Evolutionary conservation across 1,140 invertebrate genomes (phyloP).

Genomic region (Conopomorpha cramerella): DNA sequence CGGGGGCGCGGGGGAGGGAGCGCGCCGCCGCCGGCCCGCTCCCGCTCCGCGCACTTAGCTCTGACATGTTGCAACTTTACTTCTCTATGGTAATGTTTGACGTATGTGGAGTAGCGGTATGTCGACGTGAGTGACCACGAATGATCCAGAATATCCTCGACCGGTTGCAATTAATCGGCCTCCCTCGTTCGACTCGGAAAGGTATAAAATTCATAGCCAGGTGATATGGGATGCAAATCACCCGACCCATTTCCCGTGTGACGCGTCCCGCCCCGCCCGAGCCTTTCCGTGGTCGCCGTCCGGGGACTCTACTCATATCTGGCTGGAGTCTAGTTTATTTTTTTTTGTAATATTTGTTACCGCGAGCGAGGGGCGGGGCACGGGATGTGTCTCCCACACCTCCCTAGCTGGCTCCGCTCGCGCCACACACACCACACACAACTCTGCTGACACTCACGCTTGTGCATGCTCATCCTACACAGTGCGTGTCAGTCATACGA

Average conservation of each 20-base stretch:
- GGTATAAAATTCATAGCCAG: slow-evolving; percentile 57
- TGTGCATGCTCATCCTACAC: neutral
- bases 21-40: slow-evolving; percentile 21
- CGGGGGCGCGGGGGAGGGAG: slow-evolving; percentile 38
- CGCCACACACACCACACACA: slow-evolving; percentile 32
- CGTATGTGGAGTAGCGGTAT: slow-evolving; percentile 55
- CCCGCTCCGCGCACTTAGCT: slow-evolving; percentile 34
- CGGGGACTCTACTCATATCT: no score
- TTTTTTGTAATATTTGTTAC: no score
- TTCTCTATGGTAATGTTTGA: slow-evolving; percentile 46
- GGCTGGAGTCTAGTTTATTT: no score
- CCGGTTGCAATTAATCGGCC: slow-evolving; percentile 54
- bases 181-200: slow-evolving; percentile 57
- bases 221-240: slow-evolving; percentile 58
- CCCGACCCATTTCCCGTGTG: slow-evolving; percentile 30
- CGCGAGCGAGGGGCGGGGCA: no score
- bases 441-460: slow-evolving; percentile 22
- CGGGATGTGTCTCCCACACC: slow-evolving; percentile 23
- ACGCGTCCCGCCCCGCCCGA: slow-evolving; percentile 25
- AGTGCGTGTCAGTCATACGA: neutral
- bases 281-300: slow-evolving; percentile 22
- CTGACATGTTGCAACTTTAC: slow-evolving; percentile 50
- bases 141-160: slow-evolving; percentile 50
- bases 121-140: slow-evolving; percentile 53
- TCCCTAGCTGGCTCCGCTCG: slow-evolving; percentile 52